Base-by-base conservation (phyloP, 2,113 vertebrate species). In the Tetraodon nigroviridis region DNA sequence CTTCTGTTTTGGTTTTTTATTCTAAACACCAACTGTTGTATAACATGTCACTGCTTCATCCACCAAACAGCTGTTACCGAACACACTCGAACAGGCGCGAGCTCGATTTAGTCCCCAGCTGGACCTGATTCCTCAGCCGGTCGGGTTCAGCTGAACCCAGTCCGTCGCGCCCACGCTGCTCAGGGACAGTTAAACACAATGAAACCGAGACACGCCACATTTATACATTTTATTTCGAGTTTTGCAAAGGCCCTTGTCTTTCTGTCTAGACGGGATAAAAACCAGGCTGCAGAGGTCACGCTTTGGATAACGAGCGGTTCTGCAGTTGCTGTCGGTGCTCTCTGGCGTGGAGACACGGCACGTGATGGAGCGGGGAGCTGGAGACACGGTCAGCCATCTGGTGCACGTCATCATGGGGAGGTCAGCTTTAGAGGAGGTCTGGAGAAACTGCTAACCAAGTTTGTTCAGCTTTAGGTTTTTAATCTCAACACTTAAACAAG, bases 351-450 rank as follows among this genome's bases (percentile, higher is more conserved):
- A 56, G 58, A 69, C 48, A 21, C 37, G 56, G 61, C 72, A 76
- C 65, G 70, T 69, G 58, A 61, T 58, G 61, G 74, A 62, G 56
- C 32, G 55, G 18, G 61, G 63, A 18, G 52, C 21, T 13, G 49
- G 44, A 64, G 46, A 67, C 73, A 71, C 27, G 50, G 58, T 51
- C 60, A 32, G 71, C 86, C 83, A 88, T 88, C 83, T 88, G 86
- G 64, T 75, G 64, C 50, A 16, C 22, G 42, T 50, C 46, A 10
- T 83, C 76, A 70, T 42, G 50, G 62, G 79, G 80, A 81, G 32
- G 8, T 37, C 32, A 12, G 32, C 32, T 37, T 12, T 37, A 37
- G 32, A 32, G 5, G 6, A 12, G 32, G 8, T 37, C 1, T 37
- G 32, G 32, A 37, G 32, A 37, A 37, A 8, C 10, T 2, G 24